Evolutionary conservation across 2,113 vertebrate species (phyloP), one percentile per base, ranked within the genome.

Genomic region (Datnioides undecimradiatus): DNA sequence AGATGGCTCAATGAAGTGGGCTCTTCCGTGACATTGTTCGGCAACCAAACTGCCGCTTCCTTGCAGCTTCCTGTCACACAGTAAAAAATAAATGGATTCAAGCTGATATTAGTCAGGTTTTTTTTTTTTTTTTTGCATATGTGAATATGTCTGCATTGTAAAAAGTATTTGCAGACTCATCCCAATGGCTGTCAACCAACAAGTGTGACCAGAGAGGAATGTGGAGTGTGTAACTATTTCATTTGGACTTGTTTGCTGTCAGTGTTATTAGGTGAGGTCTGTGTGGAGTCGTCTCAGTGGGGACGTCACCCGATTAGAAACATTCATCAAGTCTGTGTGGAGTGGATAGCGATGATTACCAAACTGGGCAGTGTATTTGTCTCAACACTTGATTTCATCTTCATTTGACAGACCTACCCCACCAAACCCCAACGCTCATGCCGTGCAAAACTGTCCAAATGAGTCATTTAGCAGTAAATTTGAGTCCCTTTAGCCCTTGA

Each of bases 231-330:
- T 90, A 87, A 87, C 93, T 78, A 66, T 79, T 84, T 78, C 58
- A 87, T 91, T 75, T 79, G 66, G 66, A 79, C 87, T 83, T 88
- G 84, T 92, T 92, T 89, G 67, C 73, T 84, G 79, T 85, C 69
- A 41, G 59, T 52, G 72, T 90, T 90, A 90, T 90, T 93, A 90
- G 80, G 74, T 71, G 59, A 68, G 78, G 84, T 84, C 85, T 86
- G 76, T 80, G 86, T 76, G 80, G 83, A 85, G 83, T 80, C 21
- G 27, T 86, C 90, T 83, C 75, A 72, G 72, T 51, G 70, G 65
- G 76, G 82, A 76, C 58, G 81, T 92, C 82, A 83, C 87, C 92
- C 93, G 89, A 94, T 94, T 93, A 91, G 82, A 87, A 82, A 83
- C 87, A 92, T 92, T 92, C 90, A 93, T 92, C 91, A 92, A 78